These are phyloP conservation scores for Eriocheir sinensis DNA, from an alignment of 1,140 invertebrate species.

Conservation along the genomic window DNA sequence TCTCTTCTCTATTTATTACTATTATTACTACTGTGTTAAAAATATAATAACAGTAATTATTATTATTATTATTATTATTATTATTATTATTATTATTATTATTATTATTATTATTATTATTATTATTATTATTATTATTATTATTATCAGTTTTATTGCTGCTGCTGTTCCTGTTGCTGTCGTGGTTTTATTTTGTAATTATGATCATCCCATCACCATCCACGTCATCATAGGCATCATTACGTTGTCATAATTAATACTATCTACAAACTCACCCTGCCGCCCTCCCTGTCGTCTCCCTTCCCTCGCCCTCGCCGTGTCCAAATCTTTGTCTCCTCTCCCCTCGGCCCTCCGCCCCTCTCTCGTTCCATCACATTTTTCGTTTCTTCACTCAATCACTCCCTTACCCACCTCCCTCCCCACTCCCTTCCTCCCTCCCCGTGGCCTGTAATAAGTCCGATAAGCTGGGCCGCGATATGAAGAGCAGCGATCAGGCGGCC, in stretches of 20 bases:
- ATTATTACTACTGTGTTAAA: neutral
- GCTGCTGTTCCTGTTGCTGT: too few relatives aligned
- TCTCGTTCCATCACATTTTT: neutral
- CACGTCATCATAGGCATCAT: too few relatives aligned
- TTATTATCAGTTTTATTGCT: too few relatives aligned
- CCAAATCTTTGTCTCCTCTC: neutral
- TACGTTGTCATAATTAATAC: too few relatives aligned
- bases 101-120: too few relatives aligned
- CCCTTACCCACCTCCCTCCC: neutral
- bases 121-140: too few relatives aligned
- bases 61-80: too few relatives aligned
- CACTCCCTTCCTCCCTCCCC: neutral
- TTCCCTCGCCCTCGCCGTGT: neutral
- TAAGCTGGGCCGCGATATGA: slow-evolving; percentile 7
- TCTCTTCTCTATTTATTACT: neutral
- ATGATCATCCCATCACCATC: too few relatives aligned
- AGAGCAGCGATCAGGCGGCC: neutral
- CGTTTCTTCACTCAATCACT: neutral
- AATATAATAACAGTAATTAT: too few relatives aligned
- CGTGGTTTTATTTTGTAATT: too few relatives aligned
- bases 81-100: too few relatives aligned
- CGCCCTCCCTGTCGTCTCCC: neutral
- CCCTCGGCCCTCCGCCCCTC: neutral
- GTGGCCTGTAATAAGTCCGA: neutral
- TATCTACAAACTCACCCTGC: too few relatives aligned